A percentile compares a stretch with the other conserved stretches of the same genome.
Conservation (phyloP, 1,140 invertebrate genomes). For the Megathymus violae region DNA sequence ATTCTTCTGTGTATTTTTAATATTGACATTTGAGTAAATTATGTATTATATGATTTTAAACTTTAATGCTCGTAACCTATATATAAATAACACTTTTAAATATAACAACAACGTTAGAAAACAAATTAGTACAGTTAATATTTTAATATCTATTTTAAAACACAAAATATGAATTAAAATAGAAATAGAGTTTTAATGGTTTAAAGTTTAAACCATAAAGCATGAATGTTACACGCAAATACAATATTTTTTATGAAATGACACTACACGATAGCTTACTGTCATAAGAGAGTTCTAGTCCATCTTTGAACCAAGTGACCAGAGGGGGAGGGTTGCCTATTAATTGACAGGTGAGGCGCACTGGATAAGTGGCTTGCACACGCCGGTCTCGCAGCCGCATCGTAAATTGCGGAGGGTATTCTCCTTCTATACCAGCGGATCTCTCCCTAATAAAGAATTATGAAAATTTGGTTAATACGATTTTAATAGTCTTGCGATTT, state of each 20-base stretch:
- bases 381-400: constrained; percentile 93
- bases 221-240: neutral
- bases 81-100: neutral
- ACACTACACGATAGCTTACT: constrained; percentile 55
- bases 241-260: too few species aligned
- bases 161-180: too few species aligned
- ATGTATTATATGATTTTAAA: neutral
- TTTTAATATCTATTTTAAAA: too few species aligned
- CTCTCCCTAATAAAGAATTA: constrained; percentile 55
- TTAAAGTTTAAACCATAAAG: neutral
- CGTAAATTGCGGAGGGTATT: constrained; percentile 91
- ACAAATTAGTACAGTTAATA: too few species aligned
- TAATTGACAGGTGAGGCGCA: constrained; percentile 93
- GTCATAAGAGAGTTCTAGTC: constrained; percentile 74
- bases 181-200: too few species aligned
- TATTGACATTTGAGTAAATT: constrained; percentile 32
- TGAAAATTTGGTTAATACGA: too few species aligned
- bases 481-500: too few species aligned
- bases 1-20: constrained; percentile 25
- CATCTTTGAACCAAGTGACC: constrained; percentile 92
- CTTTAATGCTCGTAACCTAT: neutral
- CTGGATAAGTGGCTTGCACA: constrained; percentile 92
- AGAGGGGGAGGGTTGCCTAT: constrained; percentile 90
- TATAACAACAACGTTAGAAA: too few species aligned
- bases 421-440: constrained; percentile 61